Evolutionary conservation across 2,113 vertebrate genomes (phyloP).

Genomic region (Cygnus buccinator): DNA sequence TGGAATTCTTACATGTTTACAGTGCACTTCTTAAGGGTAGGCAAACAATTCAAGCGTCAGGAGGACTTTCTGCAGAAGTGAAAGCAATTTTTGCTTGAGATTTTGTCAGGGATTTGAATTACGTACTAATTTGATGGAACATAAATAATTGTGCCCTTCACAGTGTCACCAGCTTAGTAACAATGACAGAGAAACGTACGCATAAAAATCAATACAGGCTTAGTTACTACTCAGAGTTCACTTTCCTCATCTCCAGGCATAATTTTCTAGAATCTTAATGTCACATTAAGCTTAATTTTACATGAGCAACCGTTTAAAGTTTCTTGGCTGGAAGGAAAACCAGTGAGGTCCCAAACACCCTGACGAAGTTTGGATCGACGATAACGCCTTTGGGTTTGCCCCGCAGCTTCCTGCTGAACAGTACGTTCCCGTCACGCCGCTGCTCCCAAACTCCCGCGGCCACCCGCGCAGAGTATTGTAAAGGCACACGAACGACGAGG

Average conservation of each 20-base stretch:
- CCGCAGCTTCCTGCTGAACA: not conserved
- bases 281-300: constrained; percentile 50
- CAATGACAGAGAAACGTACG: constrained; percentile 41
- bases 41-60: constrained; percentile 10
- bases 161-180: constrained; percentile 64
- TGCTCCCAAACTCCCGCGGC: not conserved
- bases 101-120: constrained; percentile 64
- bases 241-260: constrained; percentile 55
- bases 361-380: not conserved
- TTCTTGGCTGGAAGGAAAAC: not conserved
- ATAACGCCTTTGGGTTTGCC: not conserved
- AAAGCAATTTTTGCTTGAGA: constrained; percentile 57
- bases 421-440: not conserved
- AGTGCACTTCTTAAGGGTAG: constrained; percentile 23
- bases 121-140: constrained; percentile 73
- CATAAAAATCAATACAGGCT: constrained; percentile 65
- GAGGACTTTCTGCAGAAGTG: constrained; percentile 14
- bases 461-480: not conserved
- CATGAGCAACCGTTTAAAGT: not conserved
- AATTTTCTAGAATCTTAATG: constrained; percentile 59
- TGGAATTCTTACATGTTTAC: not conserved
- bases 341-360: not conserved
- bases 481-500: rapidly evolving
- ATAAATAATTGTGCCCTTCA: constrained; percentile 76
- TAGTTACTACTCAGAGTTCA: constrained; percentile 36